Evolutionary conservation across 2,113 vertebrate genomes (phyloP).

Genomic region (Sterna hirundo): DNA sequence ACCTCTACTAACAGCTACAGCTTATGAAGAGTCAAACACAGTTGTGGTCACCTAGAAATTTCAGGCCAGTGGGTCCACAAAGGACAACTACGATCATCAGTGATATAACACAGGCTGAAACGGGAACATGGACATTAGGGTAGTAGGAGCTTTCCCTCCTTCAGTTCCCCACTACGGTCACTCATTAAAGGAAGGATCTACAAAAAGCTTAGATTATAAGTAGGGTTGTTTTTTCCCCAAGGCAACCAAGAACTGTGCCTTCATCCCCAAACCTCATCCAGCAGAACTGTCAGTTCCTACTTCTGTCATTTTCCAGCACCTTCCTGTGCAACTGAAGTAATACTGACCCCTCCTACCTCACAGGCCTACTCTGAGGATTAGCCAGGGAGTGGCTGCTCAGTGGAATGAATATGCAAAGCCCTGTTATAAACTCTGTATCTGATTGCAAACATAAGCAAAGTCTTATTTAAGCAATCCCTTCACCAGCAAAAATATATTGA

Average conservation of each 20-base stretch:
- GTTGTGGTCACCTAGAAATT: background rate
- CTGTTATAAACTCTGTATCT: background rate
- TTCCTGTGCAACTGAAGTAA: background rate
- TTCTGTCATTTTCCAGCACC: background rate
- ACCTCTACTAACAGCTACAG: background rate
- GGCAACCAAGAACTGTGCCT: background rate
- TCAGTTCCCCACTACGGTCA: background rate
- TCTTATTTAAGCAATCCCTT: slow-evolving; percentile 17
- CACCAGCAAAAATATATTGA: background rate
- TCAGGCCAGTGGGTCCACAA: background rate
- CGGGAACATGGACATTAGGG: rapidly evolving
- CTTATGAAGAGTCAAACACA: background rate
- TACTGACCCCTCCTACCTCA: background rate
- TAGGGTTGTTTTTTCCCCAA: background rate
- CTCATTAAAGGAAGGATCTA: background rate
- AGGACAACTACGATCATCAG: background rate
- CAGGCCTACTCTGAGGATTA: background rate
- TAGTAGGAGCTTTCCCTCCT: background rate
- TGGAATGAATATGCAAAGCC: slow-evolving; percentile 22
- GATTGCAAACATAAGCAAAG: background rate
- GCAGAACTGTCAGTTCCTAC: background rate
- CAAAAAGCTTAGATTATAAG: background rate
- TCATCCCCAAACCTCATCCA: background rate
- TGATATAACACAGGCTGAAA: background rate
- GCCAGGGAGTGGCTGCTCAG: background rate